phyloP scores from a whole-genome alignment of 2,113 vertebrate genomes.

The Nibea albiflora region DNA sequence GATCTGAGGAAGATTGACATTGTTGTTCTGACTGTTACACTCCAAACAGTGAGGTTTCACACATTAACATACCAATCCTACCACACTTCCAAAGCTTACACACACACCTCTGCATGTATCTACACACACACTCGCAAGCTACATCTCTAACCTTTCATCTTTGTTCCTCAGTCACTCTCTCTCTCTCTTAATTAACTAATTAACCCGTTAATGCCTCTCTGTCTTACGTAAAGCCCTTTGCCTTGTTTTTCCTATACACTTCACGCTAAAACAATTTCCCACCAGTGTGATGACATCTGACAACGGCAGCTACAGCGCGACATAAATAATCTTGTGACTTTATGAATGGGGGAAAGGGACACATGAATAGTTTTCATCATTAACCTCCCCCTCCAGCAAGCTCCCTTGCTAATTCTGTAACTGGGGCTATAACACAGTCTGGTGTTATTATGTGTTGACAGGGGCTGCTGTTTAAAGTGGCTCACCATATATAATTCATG shows the following conservation, averaged over 20 bases:
- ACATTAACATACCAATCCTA: slow-evolving; percentile 60
- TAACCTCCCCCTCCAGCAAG: slow-evolving; percentile 15
- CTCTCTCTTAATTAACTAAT: neutral
- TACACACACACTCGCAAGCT: slow-evolving; percentile 17
- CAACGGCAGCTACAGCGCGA: neutral
- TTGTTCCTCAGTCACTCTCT: slow-evolving; percentile 2
- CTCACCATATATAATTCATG: slow-evolving; percentile 85
- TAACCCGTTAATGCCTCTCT: neutral
- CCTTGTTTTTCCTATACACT: neutral
- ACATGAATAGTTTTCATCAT: slow-evolving; percentile 53
- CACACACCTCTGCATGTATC: slow-evolving; percentile 2
- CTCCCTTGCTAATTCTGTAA: slow-evolving; percentile 59
- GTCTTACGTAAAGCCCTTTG: neutral
- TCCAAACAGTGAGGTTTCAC: slow-evolving; percentile 54
- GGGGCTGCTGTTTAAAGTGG: slow-evolving; percentile 80
- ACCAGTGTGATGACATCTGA: slow-evolving; percentile 12
- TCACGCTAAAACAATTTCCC: slow-evolving; percentile 23
- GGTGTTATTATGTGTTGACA: slow-evolving; percentile 80
- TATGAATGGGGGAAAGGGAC: slow-evolving; percentile 32
- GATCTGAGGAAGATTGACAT: slow-evolving; percentile 70
- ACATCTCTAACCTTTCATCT: slow-evolving; percentile 24
- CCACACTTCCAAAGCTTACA: neutral
- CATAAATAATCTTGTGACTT: slow-evolving; percentile 40
- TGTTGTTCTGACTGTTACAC: slow-evolving; percentile 72
- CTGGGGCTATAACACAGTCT: slow-evolving; percentile 58